Percentiles rank a stretch among this genome's conserved stretches.
Evolutionary conservation across 2,888 invertebrate species (phyloP).

Genomic region (Chaitophorus viminalis): DNA sequence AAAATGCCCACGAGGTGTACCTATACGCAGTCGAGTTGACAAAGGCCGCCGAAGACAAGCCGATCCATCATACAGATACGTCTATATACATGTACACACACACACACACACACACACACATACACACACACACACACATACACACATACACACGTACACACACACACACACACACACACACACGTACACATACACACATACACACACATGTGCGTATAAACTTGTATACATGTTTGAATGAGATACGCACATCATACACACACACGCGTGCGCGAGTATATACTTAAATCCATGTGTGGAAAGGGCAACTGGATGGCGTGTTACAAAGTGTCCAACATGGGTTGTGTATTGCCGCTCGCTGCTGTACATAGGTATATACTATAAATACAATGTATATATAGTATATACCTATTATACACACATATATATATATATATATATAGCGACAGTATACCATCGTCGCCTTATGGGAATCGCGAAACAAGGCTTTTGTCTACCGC

Average conservation of each 20-base stretch:
- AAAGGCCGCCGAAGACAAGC: constrained; percentile 53
- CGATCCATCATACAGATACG: constrained; percentile 59
- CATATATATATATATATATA: too few species aligned
- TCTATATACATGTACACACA: background rate
- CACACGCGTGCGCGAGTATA: background rate
- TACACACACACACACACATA: background rate
- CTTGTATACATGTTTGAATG: too few species aligned
- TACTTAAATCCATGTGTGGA: background rate
- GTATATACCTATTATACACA: too few species aligned
- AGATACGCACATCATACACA: background rate
- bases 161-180: background rate
- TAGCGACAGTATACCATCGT: too few species aligned
- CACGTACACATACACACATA: constrained; percentile 15
- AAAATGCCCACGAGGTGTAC: constrained; percentile 19
- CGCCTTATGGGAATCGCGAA: background rate
- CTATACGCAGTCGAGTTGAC: constrained; percentile 40
- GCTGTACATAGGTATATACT: too few species aligned
- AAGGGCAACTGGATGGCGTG: constrained; percentile 5
- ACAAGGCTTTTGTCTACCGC: background rate
- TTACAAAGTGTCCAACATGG: constrained; percentile 23
- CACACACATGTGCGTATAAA: background rate
- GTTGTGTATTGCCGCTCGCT: background rate
- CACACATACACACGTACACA: constrained; percentile 20
- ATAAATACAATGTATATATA: too few species aligned
- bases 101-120: background rate